Evolutionary conservation across 2,888 invertebrate species (phyloP), one percentile per base, ranked within the genome.

Genomic region (Sthenelais limicola): DNA sequence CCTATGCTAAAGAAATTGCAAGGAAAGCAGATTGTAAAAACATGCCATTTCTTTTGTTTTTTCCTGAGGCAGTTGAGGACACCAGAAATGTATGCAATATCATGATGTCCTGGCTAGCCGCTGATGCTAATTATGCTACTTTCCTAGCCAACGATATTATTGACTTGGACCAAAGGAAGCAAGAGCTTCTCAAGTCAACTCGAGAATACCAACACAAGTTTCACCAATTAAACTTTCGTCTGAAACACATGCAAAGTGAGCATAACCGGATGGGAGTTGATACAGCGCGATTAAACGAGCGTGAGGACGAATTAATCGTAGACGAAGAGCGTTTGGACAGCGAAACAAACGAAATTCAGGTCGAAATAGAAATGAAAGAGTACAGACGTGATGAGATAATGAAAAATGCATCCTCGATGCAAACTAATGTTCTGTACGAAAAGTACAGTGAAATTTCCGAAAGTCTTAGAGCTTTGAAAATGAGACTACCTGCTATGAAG

Each of bases 291-390:
- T 71, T 68, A n/a, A 75, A 76, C 62, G 81, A 82, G 35, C 82
- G 82, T 48, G 81, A 81, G 56, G 79, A 72, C 15, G 74, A 71
- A 18, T 56, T 78, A 21, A 38, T 70, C 18, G 56, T 73, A 4
- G 74, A 77, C 12, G 75, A 78, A 54, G 73, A 76, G 18, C 21
- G 49, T 58, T 74, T 83, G 0, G 62, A 72, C 33, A 72, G 62
- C 21, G 77, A 81, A 38, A 75, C 78, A 48, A 80, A 80, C 66
- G 84, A 84, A 67, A 69, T 82, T 52, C 80, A 81, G 71, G 72
- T 80, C 18, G 81, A 83, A 58, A 79, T 84, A 48, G 84, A 84
- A 56, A 81, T 83, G 69, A 83, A 83, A 69, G 82, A 83, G 72
- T 78, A 77, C 51, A 74, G 82, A 24, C 74, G 81, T 3, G 74